Conservation (phyloP, 2,113 vertebrate species). For the Trogon surrucura region DNA sequence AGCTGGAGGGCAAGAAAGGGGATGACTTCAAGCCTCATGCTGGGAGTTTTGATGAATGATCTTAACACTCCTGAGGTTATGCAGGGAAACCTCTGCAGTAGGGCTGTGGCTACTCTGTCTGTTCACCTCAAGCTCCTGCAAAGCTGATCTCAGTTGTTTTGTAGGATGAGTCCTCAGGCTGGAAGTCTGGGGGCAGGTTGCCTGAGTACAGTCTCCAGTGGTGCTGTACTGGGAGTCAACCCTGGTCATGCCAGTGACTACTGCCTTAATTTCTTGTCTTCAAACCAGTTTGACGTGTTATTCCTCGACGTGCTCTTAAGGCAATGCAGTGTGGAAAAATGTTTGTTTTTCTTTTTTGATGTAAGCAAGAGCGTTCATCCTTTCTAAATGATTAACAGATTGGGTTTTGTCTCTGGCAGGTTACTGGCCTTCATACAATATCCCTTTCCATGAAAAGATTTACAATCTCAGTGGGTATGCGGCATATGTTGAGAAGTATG, state of each 20-base stretch:
- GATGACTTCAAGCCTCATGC: neutral
- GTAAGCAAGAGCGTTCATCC: neutral
- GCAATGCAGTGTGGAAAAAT: neutral
- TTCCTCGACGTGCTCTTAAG: neutral
- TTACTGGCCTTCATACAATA: slow-evolving; percentile 92
- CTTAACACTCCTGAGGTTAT: neutral
- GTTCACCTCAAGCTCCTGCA: neutral
- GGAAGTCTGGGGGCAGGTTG: neutral
- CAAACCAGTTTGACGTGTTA: neutral
- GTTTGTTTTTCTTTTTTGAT: neutral
- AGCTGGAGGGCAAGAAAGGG: neutral
- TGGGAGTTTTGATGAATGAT: neutral
- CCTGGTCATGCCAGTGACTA: neutral
- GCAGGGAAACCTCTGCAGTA: neutral
- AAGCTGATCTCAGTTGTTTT: neutral
- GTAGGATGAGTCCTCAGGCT: neutral
- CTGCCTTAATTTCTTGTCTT: neutral
- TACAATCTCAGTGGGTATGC: slow-evolving; percentile 87
- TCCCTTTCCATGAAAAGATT: slow-evolving; percentile 86
- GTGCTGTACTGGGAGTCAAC: neutral
- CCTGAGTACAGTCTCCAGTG: neutral
- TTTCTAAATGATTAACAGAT: neutral
- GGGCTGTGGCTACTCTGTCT: neutral
- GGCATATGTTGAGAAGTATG: slow-evolving; percentile 77
- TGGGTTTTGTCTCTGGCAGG: slow-evolving; percentile 72